Conservation (phyloP, 35 echinoderm and acorn worm genomes). For the Stichopus chloronotus region DNA sequence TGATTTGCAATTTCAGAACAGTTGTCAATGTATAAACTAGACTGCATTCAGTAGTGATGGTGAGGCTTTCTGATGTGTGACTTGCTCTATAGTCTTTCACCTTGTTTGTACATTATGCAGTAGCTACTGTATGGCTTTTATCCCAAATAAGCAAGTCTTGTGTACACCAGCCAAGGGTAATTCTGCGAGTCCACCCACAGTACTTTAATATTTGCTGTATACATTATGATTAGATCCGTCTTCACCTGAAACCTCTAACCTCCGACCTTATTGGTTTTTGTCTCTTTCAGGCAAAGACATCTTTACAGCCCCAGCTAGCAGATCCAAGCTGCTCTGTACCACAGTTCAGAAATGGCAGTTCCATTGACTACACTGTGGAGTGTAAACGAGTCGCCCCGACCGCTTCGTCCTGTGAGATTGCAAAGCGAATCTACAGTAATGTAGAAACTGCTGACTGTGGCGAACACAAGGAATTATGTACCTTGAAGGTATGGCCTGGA, state of each 20-base stretch:
- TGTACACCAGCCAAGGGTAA: too few species aligned
- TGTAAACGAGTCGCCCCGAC: constrained; percentile 67
- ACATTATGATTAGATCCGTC: background rate
- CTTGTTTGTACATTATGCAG: too few species aligned
- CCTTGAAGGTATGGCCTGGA: constrained; percentile 58
- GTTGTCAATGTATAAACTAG: too few species aligned
- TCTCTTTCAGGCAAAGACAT: background rate
- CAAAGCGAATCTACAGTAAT: constrained; percentile 58
- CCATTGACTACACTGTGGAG: background rate
- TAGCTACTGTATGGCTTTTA: too few species aligned
- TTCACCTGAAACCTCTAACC: too few species aligned
- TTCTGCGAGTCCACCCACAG: background rate
- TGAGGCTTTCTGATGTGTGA: too few species aligned
- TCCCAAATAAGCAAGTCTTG: too few species aligned
- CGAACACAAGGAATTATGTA: constrained; percentile 63
- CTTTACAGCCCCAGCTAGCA: background rate
- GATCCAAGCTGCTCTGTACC: background rate
- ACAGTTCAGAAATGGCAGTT: background rate
- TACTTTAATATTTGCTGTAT: background rate
- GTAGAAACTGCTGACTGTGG: constrained; percentile 58
- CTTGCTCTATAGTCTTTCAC: too few species aligned
- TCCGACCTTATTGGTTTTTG: too few species aligned
- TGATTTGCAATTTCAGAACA: too few species aligned
- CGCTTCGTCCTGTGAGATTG: constrained; percentile 72
- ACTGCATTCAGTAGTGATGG: too few species aligned